A percentile compares a stretch with the other conserved stretches of the same genome.
phyloP scores from a whole-genome alignment of 1,140 invertebrate species.

The Tetranychus cinnabarinus region DNA sequence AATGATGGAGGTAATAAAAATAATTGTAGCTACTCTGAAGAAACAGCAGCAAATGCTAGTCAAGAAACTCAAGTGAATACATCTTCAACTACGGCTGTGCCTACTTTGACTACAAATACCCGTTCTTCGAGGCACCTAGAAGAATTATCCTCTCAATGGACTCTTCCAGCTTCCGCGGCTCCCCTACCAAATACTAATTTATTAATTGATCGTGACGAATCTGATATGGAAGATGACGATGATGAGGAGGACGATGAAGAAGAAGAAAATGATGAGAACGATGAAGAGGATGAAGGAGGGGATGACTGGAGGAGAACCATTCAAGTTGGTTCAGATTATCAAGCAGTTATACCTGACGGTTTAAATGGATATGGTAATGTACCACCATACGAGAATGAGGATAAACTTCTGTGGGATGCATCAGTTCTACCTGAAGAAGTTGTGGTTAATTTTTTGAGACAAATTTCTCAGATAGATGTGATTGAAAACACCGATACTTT shows the following conservation, averaged over 20 bases:
- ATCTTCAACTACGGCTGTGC: not conserved
- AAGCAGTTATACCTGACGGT: constrained; percentile 75
- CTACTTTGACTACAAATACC: not conserved
- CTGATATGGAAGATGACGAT: constrained; percentile 3
- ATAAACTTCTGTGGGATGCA: constrained; percentile 81
- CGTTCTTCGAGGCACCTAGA: not conserved
- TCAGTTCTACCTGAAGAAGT: constrained; percentile 40
- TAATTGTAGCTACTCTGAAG: not conserved
- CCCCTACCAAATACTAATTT: not conserved
- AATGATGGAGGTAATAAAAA: not conserved
- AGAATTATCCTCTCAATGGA: not conserved
- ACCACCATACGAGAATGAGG: constrained; percentile 79
- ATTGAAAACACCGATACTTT: not conserved
- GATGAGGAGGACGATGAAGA: constrained; percentile 3
- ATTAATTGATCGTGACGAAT: not conserved
- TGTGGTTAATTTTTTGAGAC: constrained; percentile 16
- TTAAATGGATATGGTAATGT: constrained; percentile 60
- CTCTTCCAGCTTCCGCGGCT: not conserved
- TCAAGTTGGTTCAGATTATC: constrained; percentile 83
- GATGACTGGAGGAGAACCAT: constrained; percentile 36
- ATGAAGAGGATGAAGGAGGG: not conserved
- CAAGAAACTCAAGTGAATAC: not conserved
- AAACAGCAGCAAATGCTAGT: not conserved
- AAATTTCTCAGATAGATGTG: not conserved
- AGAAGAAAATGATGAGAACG: constrained; percentile 9